Base-by-base conservation (phyloP, 1,140 invertebrate genomes). In the Drosophila malerkotliana region DNA sequence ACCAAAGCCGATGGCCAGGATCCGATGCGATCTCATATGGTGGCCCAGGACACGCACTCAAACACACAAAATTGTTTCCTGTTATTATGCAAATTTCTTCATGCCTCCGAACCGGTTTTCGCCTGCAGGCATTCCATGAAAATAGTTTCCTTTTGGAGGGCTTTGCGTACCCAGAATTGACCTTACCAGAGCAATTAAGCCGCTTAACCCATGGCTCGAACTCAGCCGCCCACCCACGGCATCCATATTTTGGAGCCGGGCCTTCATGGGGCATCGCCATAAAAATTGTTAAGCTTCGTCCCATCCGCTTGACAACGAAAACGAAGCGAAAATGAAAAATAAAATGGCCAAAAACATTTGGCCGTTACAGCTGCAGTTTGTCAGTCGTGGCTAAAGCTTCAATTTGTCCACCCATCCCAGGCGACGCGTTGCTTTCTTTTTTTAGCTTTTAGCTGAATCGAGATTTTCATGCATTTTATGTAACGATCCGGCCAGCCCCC, bases 401-500 rank as follows among this genome's bases (percentile, higher is more conserved):
- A 87, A 87, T 81, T 85, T 85, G 82, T 80, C 64, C 61, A 57
- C 49, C 15, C 34, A 10, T 7, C 15, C 39, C n/a, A 34, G 15
- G 24, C 24, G 34, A 44, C 10, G 28, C 10, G 21, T 45, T 55
- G 62, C 30, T 18, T 15, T 44, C 15, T 44, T 18, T 45, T 55
- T 45, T 26, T 75, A 41, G 69, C 74, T 77, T 77, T 82, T 74
- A 81, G 79, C 69, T 30, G 48, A 53, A 67, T 54, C 69, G 74
- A 81, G 82, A 85, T 81, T 85, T 87, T 75, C 74, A 77, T 87
- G 74, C 76, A 87, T 85, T 85, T 87, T 87, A 78, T 85, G 81
- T 85, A 81, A 85, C 81, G 68, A 69, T 74, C 63, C 66, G n/a
- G 15, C 14, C 49, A 51, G 4, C 30, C 24, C 12, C 18, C 9